A percentile compares a stretch with the other conserved stretches of the same genome.
phyloP scores from a whole-genome alignment of 2,797 vertebrate species.

The Tadarida brasiliensis region DNA sequence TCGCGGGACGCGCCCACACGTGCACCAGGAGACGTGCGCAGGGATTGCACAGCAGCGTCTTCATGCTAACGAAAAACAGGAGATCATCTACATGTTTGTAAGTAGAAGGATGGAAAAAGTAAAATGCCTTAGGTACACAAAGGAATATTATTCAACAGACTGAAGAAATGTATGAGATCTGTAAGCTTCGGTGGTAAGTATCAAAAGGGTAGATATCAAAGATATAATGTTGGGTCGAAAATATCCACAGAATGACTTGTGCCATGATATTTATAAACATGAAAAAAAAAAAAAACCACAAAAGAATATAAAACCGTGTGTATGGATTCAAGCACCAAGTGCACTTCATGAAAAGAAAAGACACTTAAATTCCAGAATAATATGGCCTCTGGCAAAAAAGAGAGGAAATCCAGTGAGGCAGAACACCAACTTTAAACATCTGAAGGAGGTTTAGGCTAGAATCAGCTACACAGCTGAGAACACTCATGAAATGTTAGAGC shows the following conservation, averaged over 20 bases:
- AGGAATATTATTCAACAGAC: background rate
- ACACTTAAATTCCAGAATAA: background rate
- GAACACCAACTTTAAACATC: background rate
- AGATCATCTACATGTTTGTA: background rate
- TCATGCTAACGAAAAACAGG: background rate
- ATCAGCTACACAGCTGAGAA: too few species aligned
- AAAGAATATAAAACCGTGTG: background rate
- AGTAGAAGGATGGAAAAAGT: background rate
- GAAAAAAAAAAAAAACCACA: background rate
- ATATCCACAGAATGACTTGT: background rate
- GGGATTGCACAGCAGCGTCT: background rate
- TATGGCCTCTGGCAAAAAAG: background rate
- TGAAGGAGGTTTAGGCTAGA: too few species aligned
- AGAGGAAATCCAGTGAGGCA: background rate
- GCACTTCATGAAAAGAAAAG: background rate
- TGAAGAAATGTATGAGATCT: background rate
- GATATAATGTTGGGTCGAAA: background rate
- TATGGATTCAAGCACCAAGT: background rate
- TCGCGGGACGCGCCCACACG: background rate
- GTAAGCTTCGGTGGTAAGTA: background rate
- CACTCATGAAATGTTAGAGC: too few species aligned
- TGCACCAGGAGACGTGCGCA: background rate
- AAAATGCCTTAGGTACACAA: background rate
- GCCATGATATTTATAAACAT: background rate
- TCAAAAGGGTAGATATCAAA: background rate